A percentile compares a stretch with the other conserved stretches of the same genome.
Evolutionary conservation across 1,140 invertebrate genomes (phyloP).

Genomic region (Phocides pigmalion): DNA sequence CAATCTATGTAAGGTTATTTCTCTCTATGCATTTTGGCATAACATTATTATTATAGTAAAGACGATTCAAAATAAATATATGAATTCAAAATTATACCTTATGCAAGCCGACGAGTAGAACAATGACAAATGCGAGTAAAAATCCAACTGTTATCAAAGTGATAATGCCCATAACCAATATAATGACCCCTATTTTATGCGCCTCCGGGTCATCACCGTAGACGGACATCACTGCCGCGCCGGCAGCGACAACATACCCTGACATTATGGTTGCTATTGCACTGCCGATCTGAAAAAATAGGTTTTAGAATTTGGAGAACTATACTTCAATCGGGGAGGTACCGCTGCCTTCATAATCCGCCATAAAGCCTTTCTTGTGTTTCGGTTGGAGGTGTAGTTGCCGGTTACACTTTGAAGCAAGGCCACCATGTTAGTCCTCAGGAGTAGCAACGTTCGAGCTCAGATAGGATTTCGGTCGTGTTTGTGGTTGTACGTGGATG

Average conservation of each 20-base stretch:
- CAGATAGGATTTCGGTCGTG: too few relatives aligned
- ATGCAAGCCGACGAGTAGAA: slow-evolving; percentile 49
- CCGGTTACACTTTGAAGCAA: too few relatives aligned
- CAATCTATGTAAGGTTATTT: too few relatives aligned
- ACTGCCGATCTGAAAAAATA: slow-evolving; percentile 31
- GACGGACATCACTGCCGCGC: background rate
- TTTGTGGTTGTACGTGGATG: too few relatives aligned
- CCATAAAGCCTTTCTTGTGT: too few relatives aligned
- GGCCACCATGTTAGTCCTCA: too few relatives aligned
- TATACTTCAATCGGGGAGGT: too few relatives aligned
- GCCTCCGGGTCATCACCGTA: background rate
- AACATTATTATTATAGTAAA: too few relatives aligned
- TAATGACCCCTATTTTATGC: background rate
- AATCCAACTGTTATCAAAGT: slow-evolving; percentile 28
- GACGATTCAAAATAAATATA: background rate
- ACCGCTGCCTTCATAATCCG: too few relatives aligned
- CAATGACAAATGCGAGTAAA: slow-evolving; percentile 40
- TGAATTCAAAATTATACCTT: slow-evolving; percentile 39
- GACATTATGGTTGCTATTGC: background rate
- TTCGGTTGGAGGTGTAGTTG: too few relatives aligned
- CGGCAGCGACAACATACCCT: background rate
- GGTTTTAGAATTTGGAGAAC: background rate
- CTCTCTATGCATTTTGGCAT: too few relatives aligned
- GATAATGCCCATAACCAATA: slow-evolving; percentile 4
- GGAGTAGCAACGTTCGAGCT: too few relatives aligned